phyloP scores from a whole-genome alignment of 2,113 vertebrate species.

The Orthochromis indermauri region DNA sequence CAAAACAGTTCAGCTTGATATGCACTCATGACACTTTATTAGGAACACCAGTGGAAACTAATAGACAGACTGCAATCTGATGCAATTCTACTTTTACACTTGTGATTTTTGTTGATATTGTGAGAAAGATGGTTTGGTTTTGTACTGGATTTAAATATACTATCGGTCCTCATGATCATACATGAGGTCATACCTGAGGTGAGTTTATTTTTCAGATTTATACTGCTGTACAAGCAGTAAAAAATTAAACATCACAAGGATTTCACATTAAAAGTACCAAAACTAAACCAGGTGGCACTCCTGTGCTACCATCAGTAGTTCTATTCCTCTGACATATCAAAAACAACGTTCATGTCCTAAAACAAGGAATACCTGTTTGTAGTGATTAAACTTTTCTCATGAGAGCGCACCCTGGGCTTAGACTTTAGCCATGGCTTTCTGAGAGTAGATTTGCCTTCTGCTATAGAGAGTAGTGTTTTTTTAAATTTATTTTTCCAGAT shows the following conservation, averaged over 20 bases:
- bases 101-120: neutral
- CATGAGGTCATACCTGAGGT: neutral
- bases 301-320: neutral
- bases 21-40: neutral
- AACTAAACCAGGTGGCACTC: neutral
- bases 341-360: neutral
- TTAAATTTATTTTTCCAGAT: neutral
- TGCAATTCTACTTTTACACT: neutral
- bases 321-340: neutral
- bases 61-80: neutral
- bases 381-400: neutral
- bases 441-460: neutral
- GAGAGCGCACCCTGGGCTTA: neutral
- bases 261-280: neutral
- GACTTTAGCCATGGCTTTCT: neutral
- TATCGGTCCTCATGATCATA: neutral
- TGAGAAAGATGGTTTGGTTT: neutral
- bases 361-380: neutral
- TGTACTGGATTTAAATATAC: neutral
- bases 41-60: neutral
- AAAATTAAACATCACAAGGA: neutral
- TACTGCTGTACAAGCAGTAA: accelerated
- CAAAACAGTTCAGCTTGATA: accelerated
- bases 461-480: neutral
- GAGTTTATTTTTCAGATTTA: neutral